Base-by-base conservation (phyloP, 2,113 vertebrate genomes). In the Labeo catla region DNA sequence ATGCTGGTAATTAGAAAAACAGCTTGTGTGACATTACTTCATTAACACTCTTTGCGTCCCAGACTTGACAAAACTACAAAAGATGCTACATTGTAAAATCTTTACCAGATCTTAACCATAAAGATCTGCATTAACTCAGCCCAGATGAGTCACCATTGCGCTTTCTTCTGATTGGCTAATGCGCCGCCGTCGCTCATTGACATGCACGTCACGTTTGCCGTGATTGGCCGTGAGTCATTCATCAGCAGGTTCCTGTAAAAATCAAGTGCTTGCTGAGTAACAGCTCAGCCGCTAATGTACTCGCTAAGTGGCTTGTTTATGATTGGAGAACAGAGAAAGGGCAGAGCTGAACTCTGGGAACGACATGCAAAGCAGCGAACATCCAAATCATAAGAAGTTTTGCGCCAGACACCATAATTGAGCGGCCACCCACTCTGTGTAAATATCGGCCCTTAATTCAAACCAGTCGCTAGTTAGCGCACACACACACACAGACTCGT, bases 361-460 rank as follows among this genome's bases (percentile, higher is more conserved):
- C 34, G 15, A 59, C 77, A 11, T 36, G 6, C 87, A 88, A 85
- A 87, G 83, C 77, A 57, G 83, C 57, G 8, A 10, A 6, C 54
- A 81, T 88, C 84, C 87, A 88, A 88, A 88, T 85, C 45, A 5
- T 23, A 85, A 43, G 23, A 72, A 12, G 49, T 34, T 68, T 45
- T 43, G 72, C 61, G 15, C 7, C 39, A 77, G 49, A 19, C 6
- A 13, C 47, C 10, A 72, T 16, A 78, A 82, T 88, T 70, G 76
- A 54, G 63, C 10, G 11, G 43, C 43, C 43, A 72, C 49, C 66
- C 86, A 68, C 76, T 83, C 79, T 1, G 12, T 52, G 63, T 39
- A 47, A 59, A 83, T 63, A 84, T 15, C 47, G 50, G 12, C 23
- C 52, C 63, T 21, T 76, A 65, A 47, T 57, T 87, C 5, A 28